These are phyloP conservation scores for Aethina tumida DNA, from an alignment of 1,140 invertebrate genomes.

Conservation along the genomic window DNA sequence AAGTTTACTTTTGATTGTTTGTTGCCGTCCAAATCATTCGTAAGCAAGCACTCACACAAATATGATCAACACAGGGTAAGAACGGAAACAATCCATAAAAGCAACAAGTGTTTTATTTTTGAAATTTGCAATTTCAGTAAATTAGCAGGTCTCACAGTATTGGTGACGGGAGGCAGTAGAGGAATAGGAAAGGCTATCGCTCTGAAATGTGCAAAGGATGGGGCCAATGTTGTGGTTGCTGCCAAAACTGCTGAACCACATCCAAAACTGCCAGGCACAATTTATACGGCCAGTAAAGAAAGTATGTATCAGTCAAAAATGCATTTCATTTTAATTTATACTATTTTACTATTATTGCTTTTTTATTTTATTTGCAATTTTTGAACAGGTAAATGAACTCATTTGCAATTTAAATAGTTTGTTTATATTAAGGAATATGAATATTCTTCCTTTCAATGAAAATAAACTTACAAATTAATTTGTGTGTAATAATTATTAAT, in stretches of 20 bases:
- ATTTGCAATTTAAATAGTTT: too few species aligned
- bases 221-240: conserved; percentile 89
- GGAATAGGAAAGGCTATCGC: conserved; percentile 98
- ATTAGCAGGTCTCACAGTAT: conserved; percentile 83
- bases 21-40: too few species aligned
- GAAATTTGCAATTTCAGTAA: conserved; percentile 49
- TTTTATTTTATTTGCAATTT: too few species aligned
- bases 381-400: too few species aligned
- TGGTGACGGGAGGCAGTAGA: conserved; percentile 93
- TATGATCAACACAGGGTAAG: conserved; percentile 14
- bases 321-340: not conserved
- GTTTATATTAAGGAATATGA: too few species aligned
- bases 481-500: too few species aligned
- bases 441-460: too few species aligned
- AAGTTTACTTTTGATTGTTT: too few species aligned
- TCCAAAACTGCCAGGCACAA: conserved; percentile 96
- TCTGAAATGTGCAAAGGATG: conserved; percentile 86
- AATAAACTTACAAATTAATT: too few species aligned
- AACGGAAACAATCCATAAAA: not conserved
- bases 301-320: conserved; percentile 45
- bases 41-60: too few species aligned
- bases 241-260: conserved; percentile 94
- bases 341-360: conserved; percentile 3
- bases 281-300: conserved; percentile 94
- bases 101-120: conserved; percentile 3